A percentile compares a stretch with the other conserved stretches of the same genome.
These are phyloP conservation scores for Sphenodon punctatus DNA, from an alignment of 2,797 vertebrate genomes.

Conservation along the genomic window DNA sequence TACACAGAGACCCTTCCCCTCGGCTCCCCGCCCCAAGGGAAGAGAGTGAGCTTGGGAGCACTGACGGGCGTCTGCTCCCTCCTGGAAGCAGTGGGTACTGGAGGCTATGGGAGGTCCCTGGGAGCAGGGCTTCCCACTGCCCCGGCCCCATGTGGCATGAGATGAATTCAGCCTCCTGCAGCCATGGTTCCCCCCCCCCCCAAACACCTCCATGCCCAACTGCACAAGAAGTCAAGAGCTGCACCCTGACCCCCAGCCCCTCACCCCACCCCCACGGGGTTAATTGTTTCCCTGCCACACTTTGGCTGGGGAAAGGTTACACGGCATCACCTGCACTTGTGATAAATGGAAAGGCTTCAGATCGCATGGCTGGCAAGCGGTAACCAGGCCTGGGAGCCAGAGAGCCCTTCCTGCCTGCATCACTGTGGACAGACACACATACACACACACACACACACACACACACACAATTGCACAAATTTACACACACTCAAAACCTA, in stretches of 20 bases:
- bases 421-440: neutral
- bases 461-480: too few relatives aligned
- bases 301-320: neutral
- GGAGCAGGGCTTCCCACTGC: too few relatives aligned
- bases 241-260: neutral
- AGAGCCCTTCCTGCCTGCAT: neutral
- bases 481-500: neutral
- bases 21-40: too few relatives aligned
- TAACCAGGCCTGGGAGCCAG: conserved; percentile 48
- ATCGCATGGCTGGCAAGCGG: conserved; percentile 79
- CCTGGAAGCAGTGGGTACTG: too few relatives aligned
- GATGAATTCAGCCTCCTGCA: neutral
- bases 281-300: neutral
- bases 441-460: too few relatives aligned
- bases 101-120: too few relatives aligned
- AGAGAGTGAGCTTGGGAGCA: too few relatives aligned
- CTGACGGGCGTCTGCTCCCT: too few relatives aligned
- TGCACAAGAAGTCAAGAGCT: too few relatives aligned
- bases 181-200: too few relatives aligned
- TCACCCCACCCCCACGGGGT: neutral
- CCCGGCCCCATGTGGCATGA: neutral
- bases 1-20: too few relatives aligned
- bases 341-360: conserved; percentile 72
- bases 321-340: conserved; percentile 13
- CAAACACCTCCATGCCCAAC: too few relatives aligned